These are phyloP conservation scores for Trichonephila clavata DNA, from an alignment of 1,140 invertebrate genomes.

Conservation along the genomic window DNA sequence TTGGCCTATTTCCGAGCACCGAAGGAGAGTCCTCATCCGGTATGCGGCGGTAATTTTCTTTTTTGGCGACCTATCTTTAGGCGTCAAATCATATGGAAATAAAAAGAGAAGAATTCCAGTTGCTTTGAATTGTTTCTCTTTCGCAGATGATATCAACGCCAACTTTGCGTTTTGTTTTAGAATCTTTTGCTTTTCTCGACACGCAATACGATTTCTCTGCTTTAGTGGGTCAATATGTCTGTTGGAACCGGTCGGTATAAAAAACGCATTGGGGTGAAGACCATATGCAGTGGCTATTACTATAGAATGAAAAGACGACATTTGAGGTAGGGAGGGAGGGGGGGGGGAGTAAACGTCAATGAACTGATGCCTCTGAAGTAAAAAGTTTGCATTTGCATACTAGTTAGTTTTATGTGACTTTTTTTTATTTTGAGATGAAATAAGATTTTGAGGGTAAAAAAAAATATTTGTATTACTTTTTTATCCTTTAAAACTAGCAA, in stretches of 20 bases:
- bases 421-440: too few species aligned
- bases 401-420: too few species aligned
- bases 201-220: not conserved
- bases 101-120: not conserved
- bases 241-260: not conserved
- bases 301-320: not conserved
- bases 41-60: constrained; percentile 17
- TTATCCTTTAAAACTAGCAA: too few species aligned
- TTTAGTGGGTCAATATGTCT: constrained; percentile 9
- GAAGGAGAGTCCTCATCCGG: constrained; percentile 29
- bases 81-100: not conserved
- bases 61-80: constrained; percentile 24
- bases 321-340: not conserved
- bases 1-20: constrained; percentile 40
- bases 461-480: too few species aligned
- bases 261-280: not conserved
- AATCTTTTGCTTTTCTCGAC: not conserved
- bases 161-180: not conserved
- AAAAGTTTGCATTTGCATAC: not conserved
- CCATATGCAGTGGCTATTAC: not conserved
- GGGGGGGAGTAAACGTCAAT: not conserved
- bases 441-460: too few species aligned
- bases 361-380: not conserved
- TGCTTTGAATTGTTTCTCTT: not conserved
- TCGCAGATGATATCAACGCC: not conserved